Base-by-base conservation (phyloP, 2,113 vertebrate genomes). In the Hydrolagus affinis region DNA sequence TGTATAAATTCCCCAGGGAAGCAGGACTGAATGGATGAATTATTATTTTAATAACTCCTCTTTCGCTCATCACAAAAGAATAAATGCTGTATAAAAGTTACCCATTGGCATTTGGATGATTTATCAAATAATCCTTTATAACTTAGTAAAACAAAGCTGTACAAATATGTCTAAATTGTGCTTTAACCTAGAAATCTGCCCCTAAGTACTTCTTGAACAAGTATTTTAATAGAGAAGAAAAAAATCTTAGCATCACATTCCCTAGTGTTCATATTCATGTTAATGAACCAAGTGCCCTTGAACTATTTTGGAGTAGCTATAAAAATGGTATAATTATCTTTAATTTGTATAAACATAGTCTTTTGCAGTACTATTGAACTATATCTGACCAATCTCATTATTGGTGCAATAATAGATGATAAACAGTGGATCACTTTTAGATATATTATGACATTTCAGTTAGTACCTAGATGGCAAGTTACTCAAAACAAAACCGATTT, bases 81-180 rank as follows among this genome's bases (percentile, higher is more conserved):
- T 15, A 75, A 8, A 56, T 75, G 30, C 15, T 21, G 19, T 14
- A 56, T 56, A 75, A 75, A 75, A 44, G 32, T 75, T 32, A 75
- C 56, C 73, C 17, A 56, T 75, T 75, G 73, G 73, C 73, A 56
- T 75, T 8, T 4, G 44, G 15, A 75, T 69, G 8, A 73, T 73
- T 32, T 73, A 12, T 30, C 12, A 73, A 32, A 44, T 25, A 30
- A 73, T 15, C n/a, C 4, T 14, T 73, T 73, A 73, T 73, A 73
- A 73, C 32, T 73, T 15, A 73, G 28, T 73, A 73, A 56, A 75
- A 75, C 56, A 75, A 75, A 75, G 32, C 32, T 75, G 73, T 75
- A 73, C 44, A 73, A 73, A 73, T 75, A 75, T 75, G 15, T 30
- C 32, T 32, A 56, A 75, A 6, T 75, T 32, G 15, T 30, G 28